phyloP scores from a whole-genome alignment of 2,888 invertebrate genomes.

The Chymomyza procnemis region DNA sequence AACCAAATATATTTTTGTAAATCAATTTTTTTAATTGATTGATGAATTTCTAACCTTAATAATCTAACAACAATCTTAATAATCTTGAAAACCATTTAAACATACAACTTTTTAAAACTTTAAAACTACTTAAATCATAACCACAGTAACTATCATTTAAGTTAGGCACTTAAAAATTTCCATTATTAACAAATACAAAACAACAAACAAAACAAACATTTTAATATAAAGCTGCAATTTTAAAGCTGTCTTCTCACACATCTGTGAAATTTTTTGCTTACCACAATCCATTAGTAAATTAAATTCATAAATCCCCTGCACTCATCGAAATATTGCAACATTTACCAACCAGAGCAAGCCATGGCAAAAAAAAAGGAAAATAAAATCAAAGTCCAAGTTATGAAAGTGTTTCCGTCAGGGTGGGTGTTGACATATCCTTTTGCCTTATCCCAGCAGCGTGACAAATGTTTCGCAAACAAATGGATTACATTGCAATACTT shows the following conservation, averaged over 20 bases:
- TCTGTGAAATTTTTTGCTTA: conserved; percentile 52
- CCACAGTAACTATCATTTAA: no score
- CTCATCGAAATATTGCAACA: conserved; percentile 49
- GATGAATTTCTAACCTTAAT: no score
- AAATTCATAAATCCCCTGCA: conserved; percentile 64
- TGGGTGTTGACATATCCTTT: conserved; percentile 26
- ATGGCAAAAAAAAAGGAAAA: conserved; percentile 33
- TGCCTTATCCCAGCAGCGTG: conserved; percentile 40
- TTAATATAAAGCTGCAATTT: conserved; percentile 24
- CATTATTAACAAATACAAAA: no score
- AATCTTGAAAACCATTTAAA: no score
- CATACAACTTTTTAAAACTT: no score
- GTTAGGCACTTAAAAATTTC: no score
- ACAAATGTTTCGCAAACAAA: conserved; percentile 73
- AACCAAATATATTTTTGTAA: no score
- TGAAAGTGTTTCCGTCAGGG: conserved; percentile 32
- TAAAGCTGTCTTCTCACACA: conserved; percentile 51
- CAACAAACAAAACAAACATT: no score
- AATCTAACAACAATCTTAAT: no score
- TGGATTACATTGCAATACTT: conserved; percentile 56
- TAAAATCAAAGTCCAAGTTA: conserved; percentile 58
- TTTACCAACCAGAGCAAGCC: conserved; percentile 45
- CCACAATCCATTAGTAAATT: conserved; percentile 72
- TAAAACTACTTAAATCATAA: no score
- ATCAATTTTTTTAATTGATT: no score